These are phyloP conservation scores for Oconnorella tubifera DNA, from an alignment of 2,888 invertebrate genomes.

Conservation along the genomic window DNA sequence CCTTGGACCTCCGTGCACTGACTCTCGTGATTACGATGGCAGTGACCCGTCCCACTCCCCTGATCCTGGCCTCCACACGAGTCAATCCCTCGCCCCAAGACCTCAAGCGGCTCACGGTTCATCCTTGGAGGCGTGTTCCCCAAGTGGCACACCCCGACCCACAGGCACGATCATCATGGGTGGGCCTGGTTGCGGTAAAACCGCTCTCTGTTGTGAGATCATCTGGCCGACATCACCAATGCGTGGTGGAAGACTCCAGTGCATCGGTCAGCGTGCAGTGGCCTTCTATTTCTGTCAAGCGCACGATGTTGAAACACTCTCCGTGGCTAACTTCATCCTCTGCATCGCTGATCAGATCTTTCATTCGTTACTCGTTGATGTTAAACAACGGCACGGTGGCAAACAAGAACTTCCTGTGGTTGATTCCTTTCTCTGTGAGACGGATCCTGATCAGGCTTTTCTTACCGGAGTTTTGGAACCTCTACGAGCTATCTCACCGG, in stretches of 20 bases:
- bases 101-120: no score
- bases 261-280: conserved; percentile 73
- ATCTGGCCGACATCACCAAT: conserved; percentile 65
- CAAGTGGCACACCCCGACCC: conserved; percentile 60
- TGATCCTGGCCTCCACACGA: neutral
- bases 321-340: conserved; percentile 76
- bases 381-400: no score
- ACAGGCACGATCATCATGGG: conserved; percentile 85
- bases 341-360: conserved; percentile 66
- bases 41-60: conserved; percentile 59
- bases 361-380: conserved; percentile 43
- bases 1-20: conserved; percentile 74
- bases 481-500: conserved; percentile 74
- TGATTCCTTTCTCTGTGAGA: conserved; percentile 72
- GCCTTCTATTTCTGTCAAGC: conserved; percentile 77
- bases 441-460: conserved; percentile 86
- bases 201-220: conserved; percentile 58
- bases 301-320: conserved; percentile 64
- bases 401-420: conserved; percentile 56
- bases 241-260: conserved; percentile 56
- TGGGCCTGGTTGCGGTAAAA: conserved; percentile 91
- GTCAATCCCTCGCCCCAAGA: no score
- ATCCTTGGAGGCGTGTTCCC: neutral
- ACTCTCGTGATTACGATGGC: neutral
- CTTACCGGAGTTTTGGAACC: conserved; percentile 83